Conservation (phyloP, 1,140 invertebrate species). For the Eufriesea mexicana region DNA sequence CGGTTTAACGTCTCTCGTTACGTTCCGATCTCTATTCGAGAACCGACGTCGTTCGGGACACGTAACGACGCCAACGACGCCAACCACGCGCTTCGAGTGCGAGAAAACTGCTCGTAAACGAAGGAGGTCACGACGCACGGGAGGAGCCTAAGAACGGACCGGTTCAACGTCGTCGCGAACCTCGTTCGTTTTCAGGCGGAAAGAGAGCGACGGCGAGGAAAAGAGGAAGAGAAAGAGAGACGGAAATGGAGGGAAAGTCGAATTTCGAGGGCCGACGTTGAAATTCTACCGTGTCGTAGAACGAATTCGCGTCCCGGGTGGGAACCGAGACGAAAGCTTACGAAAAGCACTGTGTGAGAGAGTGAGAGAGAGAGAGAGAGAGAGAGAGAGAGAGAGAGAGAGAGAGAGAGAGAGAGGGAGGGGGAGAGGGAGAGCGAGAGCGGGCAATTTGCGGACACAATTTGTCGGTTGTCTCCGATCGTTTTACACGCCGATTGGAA, state of each 20-base stretch:
- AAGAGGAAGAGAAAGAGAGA: neutral
- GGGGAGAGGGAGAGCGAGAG: neutral
- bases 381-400: neutral
- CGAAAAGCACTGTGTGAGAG: no score
- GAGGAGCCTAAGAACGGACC: neutral
- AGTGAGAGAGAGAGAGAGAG: no score
- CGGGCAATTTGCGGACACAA: neutral
- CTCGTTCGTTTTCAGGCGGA: neutral
- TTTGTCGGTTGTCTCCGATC: slow-evolving; percentile 12
- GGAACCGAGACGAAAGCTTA: no score
- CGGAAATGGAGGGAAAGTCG: neutral
- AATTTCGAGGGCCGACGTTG: no score
- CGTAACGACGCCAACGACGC: slow-evolving; percentile 5
- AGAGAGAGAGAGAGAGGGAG: neutral
- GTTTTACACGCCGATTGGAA: neutral
- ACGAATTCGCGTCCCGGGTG: no score
- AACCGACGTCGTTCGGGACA: neutral
- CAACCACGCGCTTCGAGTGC: neutral
- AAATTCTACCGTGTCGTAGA: no score
- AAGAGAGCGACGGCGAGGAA: neutral
- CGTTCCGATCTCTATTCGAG: neutral
- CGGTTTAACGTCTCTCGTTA: neutral
- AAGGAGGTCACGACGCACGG: neutral
- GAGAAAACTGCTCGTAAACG: slow-evolving; percentile 16
- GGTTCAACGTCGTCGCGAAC: neutral